Percentiles rank a stretch among this genome's conserved stretches.
phyloP scores from a whole-genome alignment of 1,140 invertebrate genomes.

The Drosophila willistoni region DNA sequence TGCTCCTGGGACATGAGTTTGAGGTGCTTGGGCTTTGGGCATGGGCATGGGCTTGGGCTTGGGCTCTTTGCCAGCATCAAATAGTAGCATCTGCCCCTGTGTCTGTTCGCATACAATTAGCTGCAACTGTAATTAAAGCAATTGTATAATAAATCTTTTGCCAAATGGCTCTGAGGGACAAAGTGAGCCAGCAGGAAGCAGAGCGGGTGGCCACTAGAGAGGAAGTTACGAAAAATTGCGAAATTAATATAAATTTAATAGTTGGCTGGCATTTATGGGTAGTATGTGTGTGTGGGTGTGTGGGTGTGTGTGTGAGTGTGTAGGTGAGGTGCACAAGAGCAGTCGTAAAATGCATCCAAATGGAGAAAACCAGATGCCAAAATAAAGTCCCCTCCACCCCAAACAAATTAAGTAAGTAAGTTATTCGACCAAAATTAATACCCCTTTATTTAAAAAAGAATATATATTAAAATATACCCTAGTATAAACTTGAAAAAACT shows the following conservation, averaged over 20 bases:
- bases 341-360: constrained; percentile 67
- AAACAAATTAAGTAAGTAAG: background rate
- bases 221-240: constrained; percentile 44
- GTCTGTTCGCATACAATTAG: constrained; percentile 72
- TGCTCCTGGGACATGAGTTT: background rate
- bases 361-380: constrained; percentile 3
- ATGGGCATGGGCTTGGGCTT: background rate
- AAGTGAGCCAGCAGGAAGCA: constrained; percentile 2
- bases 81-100: constrained; percentile 66
- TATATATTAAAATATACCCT: too few species aligned
- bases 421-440: background rate
- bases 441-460: background rate
- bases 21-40: too few species aligned
- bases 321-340: constrained; percentile 44
- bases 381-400: background rate
- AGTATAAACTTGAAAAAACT: too few species aligned
- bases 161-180: constrained; percentile 61
- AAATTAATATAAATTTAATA: constrained; percentile 82
- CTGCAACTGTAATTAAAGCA: constrained; percentile 80
- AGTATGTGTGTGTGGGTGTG: background rate
- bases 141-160: constrained; percentile 78
- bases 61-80: constrained; percentile 50
- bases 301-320: constrained; percentile 5
- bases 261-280: constrained; percentile 70
- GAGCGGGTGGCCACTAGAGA: too few species aligned